Conservation (phyloP, 2,888 invertebrate genomes). For the Lasioglossum malachurum region DNA sequence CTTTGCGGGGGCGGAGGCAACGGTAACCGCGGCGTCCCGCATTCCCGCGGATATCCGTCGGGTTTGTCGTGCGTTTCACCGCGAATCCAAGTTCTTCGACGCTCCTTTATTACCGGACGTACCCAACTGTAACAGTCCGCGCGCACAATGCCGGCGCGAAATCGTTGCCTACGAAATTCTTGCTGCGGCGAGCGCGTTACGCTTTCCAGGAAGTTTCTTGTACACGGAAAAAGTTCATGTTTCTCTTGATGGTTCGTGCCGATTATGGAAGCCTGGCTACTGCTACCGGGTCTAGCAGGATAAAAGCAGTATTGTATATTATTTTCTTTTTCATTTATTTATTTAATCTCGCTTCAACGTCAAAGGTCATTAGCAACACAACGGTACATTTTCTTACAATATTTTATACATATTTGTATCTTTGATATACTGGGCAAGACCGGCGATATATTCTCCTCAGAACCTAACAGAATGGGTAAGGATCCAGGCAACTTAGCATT, state of each 20-base stretch:
- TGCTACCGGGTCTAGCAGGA: too few relatives aligned
- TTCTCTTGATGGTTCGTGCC: background rate
- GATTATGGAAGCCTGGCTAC: background rate
- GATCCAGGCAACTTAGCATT: too few relatives aligned
- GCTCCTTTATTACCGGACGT: background rate
- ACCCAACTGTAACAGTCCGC: background rate
- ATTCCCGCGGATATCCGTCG: background rate
- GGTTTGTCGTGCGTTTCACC: background rate
- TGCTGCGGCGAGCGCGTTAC: background rate
- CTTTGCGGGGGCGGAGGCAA: background rate
- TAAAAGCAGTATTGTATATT: background rate
- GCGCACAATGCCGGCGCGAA: slow-evolving; percentile 1
- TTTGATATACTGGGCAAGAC: too few relatives aligned
- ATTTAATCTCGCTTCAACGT: too few relatives aligned
- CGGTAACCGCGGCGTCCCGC: slow-evolving; percentile 18
- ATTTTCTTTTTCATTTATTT: too few relatives aligned
- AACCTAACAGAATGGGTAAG: too few relatives aligned
- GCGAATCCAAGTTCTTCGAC: background rate
- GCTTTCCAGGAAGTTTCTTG: background rate
- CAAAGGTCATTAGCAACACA: too few relatives aligned
- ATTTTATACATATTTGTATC: too few relatives aligned
- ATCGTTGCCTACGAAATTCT: background rate
- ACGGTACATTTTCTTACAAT: too few relatives aligned
- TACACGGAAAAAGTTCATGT: background rate
- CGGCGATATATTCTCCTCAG: too few relatives aligned